Base-by-base conservation (phyloP, 2,797 vertebrate genomes). In the Xiphophorus birchmanni region DNA sequence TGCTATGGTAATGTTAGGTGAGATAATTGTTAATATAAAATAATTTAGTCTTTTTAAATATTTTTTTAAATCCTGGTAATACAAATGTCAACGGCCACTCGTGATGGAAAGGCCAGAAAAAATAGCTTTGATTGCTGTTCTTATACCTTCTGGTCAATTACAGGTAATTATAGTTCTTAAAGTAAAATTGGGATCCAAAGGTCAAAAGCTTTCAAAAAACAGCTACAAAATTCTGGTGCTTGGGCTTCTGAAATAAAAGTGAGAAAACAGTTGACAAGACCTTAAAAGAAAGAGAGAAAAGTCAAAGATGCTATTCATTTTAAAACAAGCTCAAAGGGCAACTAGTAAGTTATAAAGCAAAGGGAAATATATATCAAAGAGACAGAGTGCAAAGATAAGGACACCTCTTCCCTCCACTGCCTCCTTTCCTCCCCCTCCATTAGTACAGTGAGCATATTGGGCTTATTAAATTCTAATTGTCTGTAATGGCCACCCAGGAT, bases 401-500 rank as follows among this genome's bases (percentile, higher is more conserved):
- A 89, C 83, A 90, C 74, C 60, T 94, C 63, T 73, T 82, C 82
- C 81, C 80, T 69, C 69, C 63, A 81, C 81, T 73, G 3, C 84
- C 79, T 82, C 90, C 80, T 84, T 80, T 63, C 84, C 84, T 89
- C 91, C 81, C 85, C 83, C 88, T 87, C 87, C 86, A 95, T 95
- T 94, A 91, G 90, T 91, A 91, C 87, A 90, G 91, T 91, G 92
- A 93, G 91, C 94, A 95, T 95, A 95, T 94, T 95, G 92, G 89
- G 92, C 91, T 92, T 93, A 95, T 96, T 95, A 95, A 94, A 94
- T 94, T 94, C 92, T 95, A 95, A 95, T 95, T 93, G 94, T 93
- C 90, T 88, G 88, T 95, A 94, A 94, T 94, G 93, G 93, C 87
- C 82, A 83, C 91, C 87, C 92, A 80, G 89, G 91, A 89, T 94